These are phyloP conservation scores for Caenorhabditis afra DNA, from an alignment of 2,888 invertebrate species.

Conservation along the genomic window DNA sequence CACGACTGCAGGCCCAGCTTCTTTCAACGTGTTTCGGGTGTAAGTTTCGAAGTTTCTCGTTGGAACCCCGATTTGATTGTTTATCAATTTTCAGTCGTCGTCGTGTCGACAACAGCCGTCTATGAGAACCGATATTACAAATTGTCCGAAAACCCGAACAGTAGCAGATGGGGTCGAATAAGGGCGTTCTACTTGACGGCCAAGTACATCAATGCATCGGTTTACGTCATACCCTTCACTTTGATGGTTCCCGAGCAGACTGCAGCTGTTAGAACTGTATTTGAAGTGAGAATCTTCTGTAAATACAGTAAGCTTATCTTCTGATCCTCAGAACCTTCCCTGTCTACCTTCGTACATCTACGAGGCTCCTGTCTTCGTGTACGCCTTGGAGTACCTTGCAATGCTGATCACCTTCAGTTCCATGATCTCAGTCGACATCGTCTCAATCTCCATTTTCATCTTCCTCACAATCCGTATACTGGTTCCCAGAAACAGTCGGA, in stretches of 20 bases:
- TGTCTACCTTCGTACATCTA: no score
- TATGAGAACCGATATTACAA: background rate
- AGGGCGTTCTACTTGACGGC: background rate
- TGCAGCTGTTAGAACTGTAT: background rate
- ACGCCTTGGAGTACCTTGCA: no score
- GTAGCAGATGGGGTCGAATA: background rate
- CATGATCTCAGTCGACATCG: background rate
- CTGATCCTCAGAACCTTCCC: no score
- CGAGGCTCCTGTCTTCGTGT: no score
- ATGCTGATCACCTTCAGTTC: no score
- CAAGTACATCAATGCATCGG: background rate
- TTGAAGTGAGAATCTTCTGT: no score
- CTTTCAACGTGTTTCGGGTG: background rate
- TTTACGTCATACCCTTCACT: background rate
- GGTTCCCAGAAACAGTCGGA: background rate
- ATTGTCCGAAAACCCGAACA: background rate
- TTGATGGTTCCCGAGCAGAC: background rate
- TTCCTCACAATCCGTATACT: background rate
- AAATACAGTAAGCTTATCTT: no score
- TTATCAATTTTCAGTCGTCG: background rate
- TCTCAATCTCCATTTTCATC: background rate
- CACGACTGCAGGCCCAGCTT: background rate
- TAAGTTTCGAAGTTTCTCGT: background rate
- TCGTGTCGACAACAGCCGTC: background rate
- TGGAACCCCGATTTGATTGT: background rate